A percentile compares a stretch with the other conserved stretches of the same genome.
Evolutionary conservation across 2,888 invertebrate genomes (phyloP).

Genomic region (Pseudococcus jackbeardsleyi): DNA sequence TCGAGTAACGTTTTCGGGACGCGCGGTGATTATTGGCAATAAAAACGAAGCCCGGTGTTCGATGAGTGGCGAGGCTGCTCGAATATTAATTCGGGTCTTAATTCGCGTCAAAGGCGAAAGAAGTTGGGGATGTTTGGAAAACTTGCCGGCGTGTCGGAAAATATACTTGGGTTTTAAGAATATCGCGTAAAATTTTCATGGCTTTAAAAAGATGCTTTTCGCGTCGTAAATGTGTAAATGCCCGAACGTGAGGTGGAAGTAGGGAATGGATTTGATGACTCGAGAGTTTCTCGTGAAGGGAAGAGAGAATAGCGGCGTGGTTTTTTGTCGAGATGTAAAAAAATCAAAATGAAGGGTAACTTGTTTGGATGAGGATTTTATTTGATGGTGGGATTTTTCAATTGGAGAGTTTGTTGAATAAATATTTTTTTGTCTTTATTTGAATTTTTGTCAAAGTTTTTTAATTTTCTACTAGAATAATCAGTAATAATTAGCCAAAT

Average conservation of each 20-base stretch:
- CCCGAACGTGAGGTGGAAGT: neutral
- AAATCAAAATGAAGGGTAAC: too few relatives aligned
- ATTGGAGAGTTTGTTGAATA: too few relatives aligned
- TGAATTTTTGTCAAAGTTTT: too few relatives aligned
- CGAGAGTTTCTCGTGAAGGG: neutral
- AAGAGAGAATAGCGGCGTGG: neutral
- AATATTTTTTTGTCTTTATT: too few relatives aligned
- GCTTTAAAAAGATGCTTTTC: conserved; percentile 16
- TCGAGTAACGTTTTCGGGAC: neutral
- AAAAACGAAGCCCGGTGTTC: neutral
- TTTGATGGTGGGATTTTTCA: too few relatives aligned
- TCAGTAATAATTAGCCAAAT: too few relatives aligned
- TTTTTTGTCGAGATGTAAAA: too few relatives aligned
- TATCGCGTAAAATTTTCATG: conserved; percentile 38
- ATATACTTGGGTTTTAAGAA: neutral
- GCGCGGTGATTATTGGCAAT: neutral
- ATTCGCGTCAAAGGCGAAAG: conserved; percentile 7
- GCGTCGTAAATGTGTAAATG: conserved; percentile 13
- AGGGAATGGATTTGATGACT: neutral
- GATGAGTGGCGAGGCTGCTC: neutral
- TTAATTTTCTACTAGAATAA: too few relatives aligned
- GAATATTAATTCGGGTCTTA: conserved; percentile 36
- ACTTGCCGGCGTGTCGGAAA: neutral
- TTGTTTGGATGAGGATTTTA: too few relatives aligned
- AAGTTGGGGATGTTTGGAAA: neutral